Conservation (phyloP, 2,113 vertebrate genomes). For the Melanerpes formicivorus region DNA sequence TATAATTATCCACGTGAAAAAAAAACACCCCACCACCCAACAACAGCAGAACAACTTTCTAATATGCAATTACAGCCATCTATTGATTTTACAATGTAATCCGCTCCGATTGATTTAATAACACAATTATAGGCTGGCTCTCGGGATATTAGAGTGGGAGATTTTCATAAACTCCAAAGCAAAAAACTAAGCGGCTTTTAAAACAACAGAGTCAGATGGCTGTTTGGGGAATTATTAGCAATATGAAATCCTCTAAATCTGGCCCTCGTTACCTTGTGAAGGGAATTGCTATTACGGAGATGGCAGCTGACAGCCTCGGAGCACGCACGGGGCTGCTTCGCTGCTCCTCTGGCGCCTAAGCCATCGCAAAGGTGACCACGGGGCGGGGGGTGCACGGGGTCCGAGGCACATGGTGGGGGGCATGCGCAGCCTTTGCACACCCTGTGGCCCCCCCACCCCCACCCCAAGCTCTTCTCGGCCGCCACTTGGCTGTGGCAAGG, state of each 20-base stretch:
- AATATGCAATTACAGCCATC: conserved; percentile 92
- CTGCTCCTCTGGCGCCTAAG: conserved; percentile 20
- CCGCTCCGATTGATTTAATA: conserved; percentile 92
- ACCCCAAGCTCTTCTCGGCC: background rate
- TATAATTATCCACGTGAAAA: conserved; percentile 93
- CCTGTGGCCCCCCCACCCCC: too few species aligned
- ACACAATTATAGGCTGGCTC: conserved; percentile 85
- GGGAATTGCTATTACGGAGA: conserved; percentile 68
- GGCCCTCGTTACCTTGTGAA: conserved; percentile 75
- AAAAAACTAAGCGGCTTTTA: conserved; percentile 76
- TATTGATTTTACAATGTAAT: conserved; percentile 94
- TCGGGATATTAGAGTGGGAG: conserved; percentile 87
- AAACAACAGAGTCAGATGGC: conserved; percentile 73
- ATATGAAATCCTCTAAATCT: conserved; percentile 78
- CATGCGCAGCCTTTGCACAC: background rate
- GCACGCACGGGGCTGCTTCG: background rate
- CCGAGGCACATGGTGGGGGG: background rate
- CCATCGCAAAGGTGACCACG: background rate
- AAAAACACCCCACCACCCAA: conserved; percentile 75
- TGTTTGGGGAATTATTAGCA: conserved; percentile 74
- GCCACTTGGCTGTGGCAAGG: fast-evolving
- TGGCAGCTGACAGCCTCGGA: conserved; percentile 52
- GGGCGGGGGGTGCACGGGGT: fast-evolving
- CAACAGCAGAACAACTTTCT: conserved; percentile 84
- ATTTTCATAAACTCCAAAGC: conserved; percentile 92